Base-by-base conservation (phyloP, 2,797 vertebrate genomes). In the Danio tinwini region DNA sequence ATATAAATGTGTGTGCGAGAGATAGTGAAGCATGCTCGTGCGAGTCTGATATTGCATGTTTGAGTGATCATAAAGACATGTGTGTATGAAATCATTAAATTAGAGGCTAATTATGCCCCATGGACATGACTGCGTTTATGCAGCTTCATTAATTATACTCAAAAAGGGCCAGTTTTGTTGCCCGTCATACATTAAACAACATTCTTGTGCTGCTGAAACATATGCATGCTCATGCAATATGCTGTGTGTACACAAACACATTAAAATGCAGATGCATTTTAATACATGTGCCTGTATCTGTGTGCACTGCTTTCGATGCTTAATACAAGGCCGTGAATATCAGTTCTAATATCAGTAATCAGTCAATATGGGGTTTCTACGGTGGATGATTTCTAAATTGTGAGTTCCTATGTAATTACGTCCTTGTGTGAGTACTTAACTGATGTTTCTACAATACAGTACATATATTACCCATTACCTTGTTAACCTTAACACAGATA, bases 1-100 rank as follows among this genome's bases (percentile, higher is more conserved):
- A 62, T 63, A 53, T 76, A 76, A 62, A 76, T 71, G 64, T 56
- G 17, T 14, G 65, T 39, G 42, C 29, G 29, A 29, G 19, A 76
- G 49, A 64, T n/a, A n/a, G 39, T 21, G 37, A 42, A 52, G 61
- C 19, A 61, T 64, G 42, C 63, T 72, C 16, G 12, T 55, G 65
- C 19, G 8, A 16, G 47, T 39, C 56, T 55, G 47, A 63, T 79
- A 29, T 44, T 7, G 10, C 17, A 53, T 63, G 58, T 77, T 77
- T 47, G 50, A 64, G 9, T 0, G 75, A 59, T 59, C 75, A 59
- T 40, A 50, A 78, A 69, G 59, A 50, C 44, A 16, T 77, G 67
- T 63, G 65, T 62, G 55, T 47, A 50, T 72, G 40, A 37, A 72
- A 80, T 73, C 50, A 73, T 80, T 64, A 71, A 69, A 78, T 71